Percentiles rank a stretch among this genome's conserved stretches.
Conservation (phyloP, 2,113 vertebrate species). For the Myiozetetes cayanensis region DNA sequence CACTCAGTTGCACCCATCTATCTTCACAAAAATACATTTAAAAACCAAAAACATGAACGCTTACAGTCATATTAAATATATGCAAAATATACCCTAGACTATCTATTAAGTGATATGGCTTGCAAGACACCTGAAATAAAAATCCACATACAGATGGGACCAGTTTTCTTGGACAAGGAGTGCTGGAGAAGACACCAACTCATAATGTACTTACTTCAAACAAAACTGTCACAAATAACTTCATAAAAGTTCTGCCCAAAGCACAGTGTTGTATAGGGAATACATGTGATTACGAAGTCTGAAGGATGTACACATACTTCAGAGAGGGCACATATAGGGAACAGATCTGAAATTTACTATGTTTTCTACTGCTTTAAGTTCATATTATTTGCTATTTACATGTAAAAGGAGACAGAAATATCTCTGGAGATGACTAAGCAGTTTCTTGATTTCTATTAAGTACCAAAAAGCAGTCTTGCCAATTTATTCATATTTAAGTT, state of each 20-base stretch:
- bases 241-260: not conserved
- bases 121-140: not conserved
- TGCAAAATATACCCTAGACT: not conserved
- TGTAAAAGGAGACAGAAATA: constrained; percentile 8
- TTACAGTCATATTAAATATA: not conserved
- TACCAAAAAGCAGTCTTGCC: constrained; percentile 53
- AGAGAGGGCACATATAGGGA: not conserved
- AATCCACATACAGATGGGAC: not conserved
- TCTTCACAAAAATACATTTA: not conserved
- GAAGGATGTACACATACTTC: not conserved
- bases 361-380: not conserved
- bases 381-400: not conserved
- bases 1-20: not conserved
- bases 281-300: not conserved
- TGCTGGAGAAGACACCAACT: not conserved
- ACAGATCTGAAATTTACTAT: not conserved
- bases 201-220: not conserved
- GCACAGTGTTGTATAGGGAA: not conserved
- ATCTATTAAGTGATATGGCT: not conserved
- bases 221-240: not conserved
- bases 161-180: not conserved
- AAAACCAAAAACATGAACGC: not conserved
- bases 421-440: constrained; percentile 74
- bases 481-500: constrained; percentile 73
- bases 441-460: constrained; percentile 60